Conservation (phyloP, 2,797 vertebrate genomes). For the Kryptopterus vitreolus region DNA sequence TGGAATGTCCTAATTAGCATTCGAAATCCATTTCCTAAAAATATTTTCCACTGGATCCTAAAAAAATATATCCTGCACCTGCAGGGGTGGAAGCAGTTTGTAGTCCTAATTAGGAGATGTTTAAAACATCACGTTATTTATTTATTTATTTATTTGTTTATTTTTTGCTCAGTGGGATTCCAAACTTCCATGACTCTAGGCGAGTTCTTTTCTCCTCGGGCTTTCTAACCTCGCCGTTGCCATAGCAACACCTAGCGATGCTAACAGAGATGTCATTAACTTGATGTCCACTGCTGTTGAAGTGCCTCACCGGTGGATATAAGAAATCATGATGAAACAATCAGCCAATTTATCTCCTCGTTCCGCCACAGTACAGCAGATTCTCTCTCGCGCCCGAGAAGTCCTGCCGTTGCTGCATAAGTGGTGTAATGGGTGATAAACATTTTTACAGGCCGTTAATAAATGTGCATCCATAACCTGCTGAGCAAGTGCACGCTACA, state of each 20-base stretch:
- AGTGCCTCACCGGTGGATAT: background rate
- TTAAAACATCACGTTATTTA: background rate
- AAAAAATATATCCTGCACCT: background rate
- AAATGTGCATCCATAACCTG: background rate
- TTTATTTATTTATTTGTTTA: too few species aligned
- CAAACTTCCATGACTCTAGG: background rate
- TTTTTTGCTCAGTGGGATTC: background rate
- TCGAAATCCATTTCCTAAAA: background rate
- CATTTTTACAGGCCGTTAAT: background rate
- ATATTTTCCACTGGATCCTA: background rate
- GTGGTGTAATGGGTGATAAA: background rate
- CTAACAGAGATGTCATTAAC: slow-evolving; percentile 3
- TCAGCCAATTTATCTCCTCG: background rate
- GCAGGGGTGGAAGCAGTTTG: background rate
- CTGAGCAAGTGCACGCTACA: background rate
- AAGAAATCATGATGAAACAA: slow-evolving; percentile 21
- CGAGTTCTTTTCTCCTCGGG: background rate
- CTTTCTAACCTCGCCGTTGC: background rate
- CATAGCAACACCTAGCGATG: slow-evolving; percentile 13
- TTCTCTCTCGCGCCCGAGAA: background rate
- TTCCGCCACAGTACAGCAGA: background rate
- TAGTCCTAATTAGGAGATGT: background rate
- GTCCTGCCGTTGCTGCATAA: background rate
- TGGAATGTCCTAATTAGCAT: background rate
- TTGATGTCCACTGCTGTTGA: background rate